Percentiles rank a stretch among this genome's conserved stretches.
Evolutionary conservation across 2,797 vertebrate genomes (phyloP).

Genomic region (Takifugu ocellatus): DNA sequence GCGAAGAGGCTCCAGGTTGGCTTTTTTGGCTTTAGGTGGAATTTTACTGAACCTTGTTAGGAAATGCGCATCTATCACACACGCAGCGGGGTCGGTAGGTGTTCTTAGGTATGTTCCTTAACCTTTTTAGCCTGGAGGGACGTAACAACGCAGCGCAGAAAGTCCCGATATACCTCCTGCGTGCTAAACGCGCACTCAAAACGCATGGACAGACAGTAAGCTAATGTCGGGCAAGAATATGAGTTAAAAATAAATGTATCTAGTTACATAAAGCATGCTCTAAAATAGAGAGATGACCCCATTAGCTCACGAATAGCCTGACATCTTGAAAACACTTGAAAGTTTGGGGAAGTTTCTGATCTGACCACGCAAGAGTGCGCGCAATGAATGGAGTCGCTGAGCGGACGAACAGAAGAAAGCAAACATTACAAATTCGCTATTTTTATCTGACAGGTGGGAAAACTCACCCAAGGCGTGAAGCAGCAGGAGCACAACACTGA

Average conservation of each 20-base stretch:
- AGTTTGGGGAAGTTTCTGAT: slow-evolving; percentile 20
- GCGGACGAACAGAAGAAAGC: not conserved
- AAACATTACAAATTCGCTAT: too few relatives aligned
- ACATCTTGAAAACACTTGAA: slow-evolving; percentile 47
- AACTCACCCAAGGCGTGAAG: slow-evolving; percentile 74
- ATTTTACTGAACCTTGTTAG: slow-evolving; percentile 13
- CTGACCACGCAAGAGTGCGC: not conserved
- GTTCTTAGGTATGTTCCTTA: slow-evolving; percentile 3
- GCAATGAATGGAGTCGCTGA: not conserved
- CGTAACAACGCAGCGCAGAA: slow-evolving; percentile 13
- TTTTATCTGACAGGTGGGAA: not conserved
- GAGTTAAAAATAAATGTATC: slow-evolving; percentile 81
- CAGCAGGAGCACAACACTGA: slow-evolving; percentile 59
- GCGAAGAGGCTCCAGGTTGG: slow-evolving; percentile 5
- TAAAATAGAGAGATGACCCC: slow-evolving; percentile 73
- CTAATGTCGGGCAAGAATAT: slow-evolving; percentile 78
- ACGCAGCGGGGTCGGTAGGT: not conserved
- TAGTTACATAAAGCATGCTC: slow-evolving; percentile 79
- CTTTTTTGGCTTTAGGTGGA: slow-evolving; percentile 12
- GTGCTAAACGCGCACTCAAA: slow-evolving; percentile 39
- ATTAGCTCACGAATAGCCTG: slow-evolving; percentile 52
- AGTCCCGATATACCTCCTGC: slow-evolving; percentile 20
- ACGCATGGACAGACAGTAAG: slow-evolving; percentile 74
- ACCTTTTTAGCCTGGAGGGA: slow-evolving; percentile 15
- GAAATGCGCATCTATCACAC: slow-evolving; percentile 8